phyloP scores from a whole-genome alignment of 2,888 invertebrate species.

The Tyria jacobaeae region DNA sequence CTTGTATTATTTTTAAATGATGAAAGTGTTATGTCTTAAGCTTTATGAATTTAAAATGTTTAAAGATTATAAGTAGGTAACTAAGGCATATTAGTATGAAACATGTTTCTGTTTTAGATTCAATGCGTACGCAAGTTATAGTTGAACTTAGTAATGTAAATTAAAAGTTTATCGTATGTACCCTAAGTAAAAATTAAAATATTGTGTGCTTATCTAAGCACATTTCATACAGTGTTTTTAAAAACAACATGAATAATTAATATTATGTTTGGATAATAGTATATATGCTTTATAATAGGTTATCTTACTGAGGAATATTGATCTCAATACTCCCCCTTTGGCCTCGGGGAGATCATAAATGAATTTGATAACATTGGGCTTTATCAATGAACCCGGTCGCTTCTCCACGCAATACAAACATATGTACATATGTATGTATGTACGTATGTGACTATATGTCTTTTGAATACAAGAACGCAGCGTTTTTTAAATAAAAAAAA shows the following conservation, averaged over 20 bases:
- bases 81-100: no score
- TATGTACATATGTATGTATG: background rate
- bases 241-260: background rate
- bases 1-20: no score
- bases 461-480: background rate
- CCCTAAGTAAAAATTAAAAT: background rate
- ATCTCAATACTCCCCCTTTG: slow-evolving; percentile 25
- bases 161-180: no score
- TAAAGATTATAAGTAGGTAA: no score
- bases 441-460: no score
- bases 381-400: slow-evolving; percentile 24
- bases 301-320: slow-evolving; percentile 16
- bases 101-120: no score
- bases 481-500: no score
- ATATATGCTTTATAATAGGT: slow-evolving; percentile 18
- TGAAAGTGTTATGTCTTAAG: no score
- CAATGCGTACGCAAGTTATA: no score
- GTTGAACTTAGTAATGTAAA: no score
- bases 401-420: slow-evolving; percentile 5
- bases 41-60: no score
- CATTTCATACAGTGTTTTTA: background rate
- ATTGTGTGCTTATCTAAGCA: background rate
- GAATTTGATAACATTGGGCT: slow-evolving; percentile 29
- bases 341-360: slow-evolving; percentile 22
- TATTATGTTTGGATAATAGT: slow-evolving; percentile 2